A percentile compares a stretch with the other conserved stretches of the same genome.
These are phyloP conservation scores for Emys orbicularis DNA, from an alignment of 2,797 vertebrate species.

Conservation along the genomic window DNA sequence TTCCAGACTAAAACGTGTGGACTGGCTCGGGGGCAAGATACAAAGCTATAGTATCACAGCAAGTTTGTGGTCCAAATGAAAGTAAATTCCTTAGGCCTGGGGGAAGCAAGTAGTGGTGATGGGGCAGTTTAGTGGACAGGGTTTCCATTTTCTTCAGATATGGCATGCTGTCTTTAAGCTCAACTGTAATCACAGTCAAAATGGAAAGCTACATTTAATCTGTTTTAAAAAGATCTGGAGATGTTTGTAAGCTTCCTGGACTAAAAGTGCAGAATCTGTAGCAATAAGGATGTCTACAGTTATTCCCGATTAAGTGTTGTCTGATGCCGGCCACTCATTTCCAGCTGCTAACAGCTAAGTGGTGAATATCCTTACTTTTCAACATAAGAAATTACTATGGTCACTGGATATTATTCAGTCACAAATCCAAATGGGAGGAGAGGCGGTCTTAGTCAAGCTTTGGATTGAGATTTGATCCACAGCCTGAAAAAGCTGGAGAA, in stretches of 20 bases:
- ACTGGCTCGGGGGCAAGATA: neutral
- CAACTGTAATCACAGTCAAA: neutral
- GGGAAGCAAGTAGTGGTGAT: neutral
- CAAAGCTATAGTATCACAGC: neutral
- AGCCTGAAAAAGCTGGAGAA: neutral
- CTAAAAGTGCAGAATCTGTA: neutral
- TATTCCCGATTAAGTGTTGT: neutral
- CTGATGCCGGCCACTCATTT: neutral
- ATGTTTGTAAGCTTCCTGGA: neutral
- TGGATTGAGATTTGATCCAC: neutral
- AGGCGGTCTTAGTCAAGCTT: neutral
- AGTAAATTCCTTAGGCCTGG: neutral
- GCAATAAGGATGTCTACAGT: neutral
- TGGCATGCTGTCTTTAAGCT: neutral
- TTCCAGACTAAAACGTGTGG: accelerated
- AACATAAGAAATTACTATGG: neutral
- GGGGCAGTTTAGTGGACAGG: neutral
- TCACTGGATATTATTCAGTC: neutral
- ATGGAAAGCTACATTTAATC: neutral
- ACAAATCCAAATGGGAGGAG: neutral
- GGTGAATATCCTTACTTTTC: neutral
- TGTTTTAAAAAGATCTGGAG: neutral
- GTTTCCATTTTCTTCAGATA: neutral
- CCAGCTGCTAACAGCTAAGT: neutral
- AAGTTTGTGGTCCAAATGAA: neutral